Conservation (phyloP, 2,113 vertebrate genomes). For the Chaetura pelagica region DNA sequence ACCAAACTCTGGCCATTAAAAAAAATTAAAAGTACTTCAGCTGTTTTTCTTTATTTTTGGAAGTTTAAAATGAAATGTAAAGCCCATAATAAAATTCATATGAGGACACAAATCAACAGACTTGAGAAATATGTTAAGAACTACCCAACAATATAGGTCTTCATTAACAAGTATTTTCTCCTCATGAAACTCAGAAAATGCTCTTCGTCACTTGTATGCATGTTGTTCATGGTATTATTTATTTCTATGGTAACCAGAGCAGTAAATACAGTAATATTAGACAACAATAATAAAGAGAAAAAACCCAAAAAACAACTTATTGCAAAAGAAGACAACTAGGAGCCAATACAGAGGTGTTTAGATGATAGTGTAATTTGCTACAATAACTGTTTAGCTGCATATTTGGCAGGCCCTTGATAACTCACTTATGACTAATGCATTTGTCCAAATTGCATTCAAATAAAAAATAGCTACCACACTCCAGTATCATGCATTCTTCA, state of each 20-base stretch:
- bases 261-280: conserved; percentile 26
- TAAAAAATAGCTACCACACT: conserved; percentile 9
- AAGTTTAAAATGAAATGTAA: conserved; percentile 63
- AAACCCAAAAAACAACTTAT: neutral
- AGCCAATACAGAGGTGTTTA: conserved; percentile 68
- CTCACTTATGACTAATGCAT: conserved; percentile 51
- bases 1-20: conserved; percentile 26
- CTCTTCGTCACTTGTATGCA: neutral
- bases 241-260: conserved; percentile 51
- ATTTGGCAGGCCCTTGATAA: conserved; percentile 51
- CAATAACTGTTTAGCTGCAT: conserved; percentile 57
- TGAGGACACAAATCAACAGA: conserved; percentile 25
- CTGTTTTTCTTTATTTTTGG: conserved; percentile 57
- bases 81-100: conserved; percentile 61
- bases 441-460: conserved; percentile 43
- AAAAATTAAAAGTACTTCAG: conserved; percentile 6
- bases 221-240: neutral
- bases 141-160: neutral
- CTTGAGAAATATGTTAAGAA: conserved; percentile 25
- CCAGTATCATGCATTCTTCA: neutral
- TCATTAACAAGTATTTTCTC: conserved; percentile 8
- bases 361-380: conserved; percentile 58
- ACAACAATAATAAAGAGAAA: neutral
- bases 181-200: neutral
- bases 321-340: conserved; percentile 38